Evolutionary conservation across 2,797 vertebrate species (phyloP), one percentile per base, ranked within the genome.

Genomic region (Artibeus jamaicensis): DNA sequence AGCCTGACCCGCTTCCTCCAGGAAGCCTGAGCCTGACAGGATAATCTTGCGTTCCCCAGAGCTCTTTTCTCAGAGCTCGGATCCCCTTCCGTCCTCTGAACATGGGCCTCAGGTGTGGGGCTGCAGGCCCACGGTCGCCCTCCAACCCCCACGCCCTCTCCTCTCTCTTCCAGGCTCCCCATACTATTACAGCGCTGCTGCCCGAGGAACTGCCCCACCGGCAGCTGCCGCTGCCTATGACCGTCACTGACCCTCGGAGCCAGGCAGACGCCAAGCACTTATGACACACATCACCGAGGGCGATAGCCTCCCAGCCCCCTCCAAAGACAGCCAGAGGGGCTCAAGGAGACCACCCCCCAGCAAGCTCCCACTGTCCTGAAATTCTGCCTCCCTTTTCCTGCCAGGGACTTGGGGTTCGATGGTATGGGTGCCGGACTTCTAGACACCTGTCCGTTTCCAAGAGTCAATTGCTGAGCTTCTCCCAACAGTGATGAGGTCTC

Each of bases 141-240:
- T 74, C 71, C 24, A 32, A 95, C 62, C 86, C 96, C 85, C 65
- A 0, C 0, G 37, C 10, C 1, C 1, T 93, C 46, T 98, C 65
- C 84, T 16, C 0, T 98, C 73, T 94, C 95, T 96, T 96, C 4
- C 97, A 99, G 99, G 99, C 74, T 99, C 99, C 96, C 99, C 99
- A 0, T 99, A 99, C 98, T 99, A 99, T 98, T 99, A 99, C 98
- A 99, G 99, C 0, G 98, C 99, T 0, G 99, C 99, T 29, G 99
- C 99, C 55, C 98, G 99, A 9, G 99, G 99, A 94, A 98, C 99
- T 0, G 99, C 99, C 0, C 99, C 99, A 0, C 99, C 99, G 6
- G 99, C 99, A 2, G 98, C 99, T 0, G 99, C 99, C 8, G 98
- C 99, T 9, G 99, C 99, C 97, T 99, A 99, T 0, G 99, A 99